Evolutionary conservation across 2,888 invertebrate species (phyloP).

Genomic region (Ochropleura leucogaster): DNA sequence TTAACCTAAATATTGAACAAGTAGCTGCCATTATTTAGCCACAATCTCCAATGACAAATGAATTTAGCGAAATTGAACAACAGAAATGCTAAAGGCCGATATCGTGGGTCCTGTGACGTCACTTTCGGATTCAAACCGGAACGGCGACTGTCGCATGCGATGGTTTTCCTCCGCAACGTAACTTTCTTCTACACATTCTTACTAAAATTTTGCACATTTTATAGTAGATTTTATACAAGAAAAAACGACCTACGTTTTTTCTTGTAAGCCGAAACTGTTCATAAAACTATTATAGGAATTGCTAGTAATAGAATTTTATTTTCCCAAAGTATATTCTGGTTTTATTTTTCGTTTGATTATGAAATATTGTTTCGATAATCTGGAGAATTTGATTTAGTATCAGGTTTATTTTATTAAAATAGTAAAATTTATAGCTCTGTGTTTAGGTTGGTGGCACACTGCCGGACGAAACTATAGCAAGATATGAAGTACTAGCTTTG

Average conservation of each 20-base stretch:
- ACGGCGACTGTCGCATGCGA: neutral
- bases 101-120: neutral
- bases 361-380: constrained; percentile 51
- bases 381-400: constrained; percentile 38
- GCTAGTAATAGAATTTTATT: constrained; percentile 14
- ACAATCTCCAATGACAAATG: neutral
- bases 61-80: neutral
- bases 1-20: no score
- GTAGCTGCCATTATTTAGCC: no score
- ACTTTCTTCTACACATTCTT: neutral
- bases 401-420: constrained; percentile 58
- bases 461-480: constrained; percentile 1
- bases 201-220: neutral
- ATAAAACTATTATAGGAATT: constrained; percentile 4
- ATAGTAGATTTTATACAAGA: neutral
- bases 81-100: neutral
- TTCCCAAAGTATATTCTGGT: constrained; percentile 5
- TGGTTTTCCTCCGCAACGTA: neutral
- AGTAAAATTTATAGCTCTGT: constrained; percentile 57
- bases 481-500: no score
- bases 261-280: neutral
- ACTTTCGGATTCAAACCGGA: neutral
- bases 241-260: no score
- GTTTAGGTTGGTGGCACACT: constrained; percentile 24
- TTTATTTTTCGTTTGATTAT: constrained; percentile 33